Evolutionary conservation across 1,140 invertebrate species (phyloP).

Genomic region (Conus betulinus): DNA sequence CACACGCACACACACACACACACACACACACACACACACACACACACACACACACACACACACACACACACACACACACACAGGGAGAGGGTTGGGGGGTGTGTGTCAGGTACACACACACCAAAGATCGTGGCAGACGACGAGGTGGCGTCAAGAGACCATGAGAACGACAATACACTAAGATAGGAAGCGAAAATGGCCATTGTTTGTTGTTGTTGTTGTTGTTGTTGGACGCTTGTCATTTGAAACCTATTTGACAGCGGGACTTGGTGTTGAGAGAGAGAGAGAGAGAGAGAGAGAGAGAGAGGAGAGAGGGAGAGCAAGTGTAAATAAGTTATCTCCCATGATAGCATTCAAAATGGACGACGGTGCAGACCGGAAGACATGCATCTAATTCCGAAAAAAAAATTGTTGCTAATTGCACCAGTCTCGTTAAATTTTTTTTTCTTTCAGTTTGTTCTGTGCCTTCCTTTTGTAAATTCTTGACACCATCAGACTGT

Average conservation of each 20-base stretch:
- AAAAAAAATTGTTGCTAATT: too few relatives aligned
- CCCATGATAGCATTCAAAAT: neutral
- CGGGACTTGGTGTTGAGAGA: too few relatives aligned
- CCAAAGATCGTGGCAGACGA: too few relatives aligned
- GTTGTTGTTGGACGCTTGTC: too few relatives aligned
- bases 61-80: neutral
- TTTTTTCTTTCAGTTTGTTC: neutral
- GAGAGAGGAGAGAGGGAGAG: neutral
- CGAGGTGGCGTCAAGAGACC: too few relatives aligned
- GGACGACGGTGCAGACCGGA: neutral
- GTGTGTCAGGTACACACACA: neutral
- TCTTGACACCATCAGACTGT: neutral
- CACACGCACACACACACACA: neutral
- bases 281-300: neutral
- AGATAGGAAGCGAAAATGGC: too few relatives aligned
- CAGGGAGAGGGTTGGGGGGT: neutral
- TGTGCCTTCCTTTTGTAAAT: neutral
- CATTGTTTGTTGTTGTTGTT: too few relatives aligned
- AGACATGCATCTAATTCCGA: neutral
- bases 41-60: neutral
- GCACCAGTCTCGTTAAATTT: neutral
- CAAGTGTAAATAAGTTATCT: neutral
- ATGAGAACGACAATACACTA: too few relatives aligned
- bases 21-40: constrained; percentile 11
- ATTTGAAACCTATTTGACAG: too few relatives aligned